Evolutionary conservation across 2,797 vertebrate species (phyloP), one percentile per base, ranked within the genome.

Genomic region (Melopsittacus undulatus): DNA sequence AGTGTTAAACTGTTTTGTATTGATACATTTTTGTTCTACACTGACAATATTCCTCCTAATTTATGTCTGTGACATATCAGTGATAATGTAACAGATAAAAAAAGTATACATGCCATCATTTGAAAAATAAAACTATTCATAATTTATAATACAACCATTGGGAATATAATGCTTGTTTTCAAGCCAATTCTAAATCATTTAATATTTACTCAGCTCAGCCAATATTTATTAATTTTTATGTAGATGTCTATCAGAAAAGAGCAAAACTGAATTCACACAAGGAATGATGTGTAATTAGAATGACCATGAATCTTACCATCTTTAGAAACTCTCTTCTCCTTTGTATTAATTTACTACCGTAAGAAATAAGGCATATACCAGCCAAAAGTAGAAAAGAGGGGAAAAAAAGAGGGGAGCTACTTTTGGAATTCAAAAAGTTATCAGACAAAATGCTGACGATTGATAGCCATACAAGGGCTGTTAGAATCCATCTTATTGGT

Each of bases 351-450:
- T 89, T 52, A 30, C 14, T 49, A 66, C 4, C 8, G 59, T 18
- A 22, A 70, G 83, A 87, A 83, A 43, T 7, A 85, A 23, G 24
- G 15, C n/a, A 85, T 34, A 66, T 61, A 49, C 3, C 10, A 87
- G 30, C 13, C 56, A 81, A 10, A 29, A 34, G 8, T 10, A 72
- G 7, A 21, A 49, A 42, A 62, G 15, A 32, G 6, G 6, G 5
- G 9, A 1, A 9, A 45, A 52, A 51, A 81, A 67, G 4, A 5
- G 5, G 11, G 1, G 0, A 1, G 1, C 5, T 40, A 27, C 10
- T 51, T 79, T 83, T 45, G 38, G 6, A 72, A 74, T 80, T 87
- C 21, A 76, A 34, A 40, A 61, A 15, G 2, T 77, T 70, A 42
- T 81, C 49, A 75, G 57, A 64, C 6, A 80, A 88, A 87, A 81